phyloP scores from a whole-genome alignment of 2,113 vertebrate genomes.

The Baryphthengus martii region DNA sequence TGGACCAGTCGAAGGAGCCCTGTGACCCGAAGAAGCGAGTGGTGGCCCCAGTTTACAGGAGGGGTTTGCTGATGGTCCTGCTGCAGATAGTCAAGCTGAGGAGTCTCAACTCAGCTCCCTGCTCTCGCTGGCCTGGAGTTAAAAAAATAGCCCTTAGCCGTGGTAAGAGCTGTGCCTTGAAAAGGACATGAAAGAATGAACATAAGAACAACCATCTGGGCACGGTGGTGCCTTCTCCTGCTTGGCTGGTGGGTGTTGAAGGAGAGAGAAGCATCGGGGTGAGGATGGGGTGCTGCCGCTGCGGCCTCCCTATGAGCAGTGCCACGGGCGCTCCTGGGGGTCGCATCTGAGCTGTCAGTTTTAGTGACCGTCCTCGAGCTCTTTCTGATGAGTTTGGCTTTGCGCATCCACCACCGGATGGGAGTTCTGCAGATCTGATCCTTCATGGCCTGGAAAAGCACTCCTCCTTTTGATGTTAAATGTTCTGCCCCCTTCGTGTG shows the following conservation, averaged over 20 bases:
- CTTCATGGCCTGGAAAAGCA: accelerated
- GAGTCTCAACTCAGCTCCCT: background rate
- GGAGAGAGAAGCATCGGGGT: background rate
- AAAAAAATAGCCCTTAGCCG: background rate
- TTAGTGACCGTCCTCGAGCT: background rate
- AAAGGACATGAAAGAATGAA: background rate
- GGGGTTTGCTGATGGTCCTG: background rate
- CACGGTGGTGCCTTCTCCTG: background rate
- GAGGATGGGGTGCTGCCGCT: background rate
- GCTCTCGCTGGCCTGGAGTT: accelerated
- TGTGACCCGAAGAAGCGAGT: background rate
- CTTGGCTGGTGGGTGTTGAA: background rate
- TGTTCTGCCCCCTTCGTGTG: accelerated
- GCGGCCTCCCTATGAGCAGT: background rate
- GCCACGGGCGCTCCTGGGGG: too few relatives aligned
- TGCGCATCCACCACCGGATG: background rate
- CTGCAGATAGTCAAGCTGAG: background rate
- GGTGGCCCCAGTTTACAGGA: background rate
- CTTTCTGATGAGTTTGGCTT: background rate
- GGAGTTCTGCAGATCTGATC: background rate
- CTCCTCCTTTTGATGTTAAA: background rate
- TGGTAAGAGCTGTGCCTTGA: background rate
- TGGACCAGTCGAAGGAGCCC: background rate
- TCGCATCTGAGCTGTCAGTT: accelerated
- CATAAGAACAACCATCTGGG: accelerated